Evolutionary conservation across 2,797 vertebrate species (phyloP).

Genomic region (Morus bassanus): DNA sequence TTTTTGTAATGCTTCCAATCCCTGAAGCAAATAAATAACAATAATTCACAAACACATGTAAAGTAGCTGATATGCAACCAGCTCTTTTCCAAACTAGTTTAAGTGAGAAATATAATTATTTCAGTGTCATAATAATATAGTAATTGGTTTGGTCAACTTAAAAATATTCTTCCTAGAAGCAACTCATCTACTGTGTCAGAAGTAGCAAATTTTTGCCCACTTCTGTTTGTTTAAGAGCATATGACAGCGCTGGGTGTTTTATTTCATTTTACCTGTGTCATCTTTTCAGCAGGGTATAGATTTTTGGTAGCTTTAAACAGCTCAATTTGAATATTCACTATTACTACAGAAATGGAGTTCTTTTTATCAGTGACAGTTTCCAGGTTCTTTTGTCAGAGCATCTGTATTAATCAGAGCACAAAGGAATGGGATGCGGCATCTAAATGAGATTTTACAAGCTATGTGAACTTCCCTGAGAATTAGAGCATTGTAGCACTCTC

Average conservation of each 20-base stretch:
- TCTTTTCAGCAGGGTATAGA: background rate
- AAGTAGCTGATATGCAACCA: background rate
- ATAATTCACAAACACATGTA: background rate
- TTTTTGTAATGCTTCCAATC: background rate
- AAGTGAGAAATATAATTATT: background rate
- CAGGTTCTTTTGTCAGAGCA: background rate
- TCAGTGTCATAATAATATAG: background rate
- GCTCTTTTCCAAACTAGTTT: background rate
- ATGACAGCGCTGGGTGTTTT: background rate
- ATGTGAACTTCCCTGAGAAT: background rate
- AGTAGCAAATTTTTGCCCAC: background rate
- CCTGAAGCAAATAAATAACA: background rate
- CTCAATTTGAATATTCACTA: background rate
- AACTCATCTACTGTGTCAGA: background rate
- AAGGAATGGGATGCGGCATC: background rate
- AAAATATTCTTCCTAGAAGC: background rate
- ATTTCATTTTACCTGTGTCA: background rate
- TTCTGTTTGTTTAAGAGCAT: background rate
- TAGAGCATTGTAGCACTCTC: background rate
- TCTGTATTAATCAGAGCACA: background rate
- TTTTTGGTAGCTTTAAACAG: background rate
- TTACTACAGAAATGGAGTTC: background rate
- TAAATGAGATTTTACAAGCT: background rate
- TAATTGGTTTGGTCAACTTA: background rate
- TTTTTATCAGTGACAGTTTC: background rate